Evolutionary conservation across 2,888 invertebrate species (phyloP), one percentile per base, ranked within the genome.

Genomic region (Spisula solida): DNA sequence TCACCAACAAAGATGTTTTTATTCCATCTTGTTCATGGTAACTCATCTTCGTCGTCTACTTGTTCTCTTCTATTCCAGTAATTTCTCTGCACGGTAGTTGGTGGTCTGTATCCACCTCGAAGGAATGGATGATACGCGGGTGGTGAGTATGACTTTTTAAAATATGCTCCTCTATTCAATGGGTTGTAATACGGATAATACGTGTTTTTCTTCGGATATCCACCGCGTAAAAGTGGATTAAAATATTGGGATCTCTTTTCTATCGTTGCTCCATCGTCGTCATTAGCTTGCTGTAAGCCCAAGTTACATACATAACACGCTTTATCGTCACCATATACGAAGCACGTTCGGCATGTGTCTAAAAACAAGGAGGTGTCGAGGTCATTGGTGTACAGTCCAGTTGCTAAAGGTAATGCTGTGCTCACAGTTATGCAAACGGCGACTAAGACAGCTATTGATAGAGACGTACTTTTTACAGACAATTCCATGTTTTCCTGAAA

Each of bases 101-200:
- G 85, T 0, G 78, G 55, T 20, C 79, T 31, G 41, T 85, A 85
- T 34, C 85, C 85, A 1, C 84, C 84, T 79, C 85, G 78, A 31
- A 85, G 55, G 31, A 85, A 85, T 12, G 85, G 85, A 31, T 85
- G 85, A 56, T 85, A 85, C 0, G 20, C 14, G 0, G 78, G 29
- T 25, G 75, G 78, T 10, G 47, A 48, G 41, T 85, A 85, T n/a
- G 85, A 85, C 34, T 85, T 85, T 56, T 85, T 85, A 16, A 75
- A 75, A 34, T 79, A 85, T 18, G 75, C 25, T n/a, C 86, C 86
- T 51, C 86, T 82, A n/a, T 29, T 55, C 10, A 86, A 75, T 8
- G 86, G 86, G 34, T 86, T 70, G 70, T 86, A 86, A 82, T 51
- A 34, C 2, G 70, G 86, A 14, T 10, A 41, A 48, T 86, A 86